Conservation (phyloP, 2,113 vertebrate genomes). For the Malurus elegans region DNA sequence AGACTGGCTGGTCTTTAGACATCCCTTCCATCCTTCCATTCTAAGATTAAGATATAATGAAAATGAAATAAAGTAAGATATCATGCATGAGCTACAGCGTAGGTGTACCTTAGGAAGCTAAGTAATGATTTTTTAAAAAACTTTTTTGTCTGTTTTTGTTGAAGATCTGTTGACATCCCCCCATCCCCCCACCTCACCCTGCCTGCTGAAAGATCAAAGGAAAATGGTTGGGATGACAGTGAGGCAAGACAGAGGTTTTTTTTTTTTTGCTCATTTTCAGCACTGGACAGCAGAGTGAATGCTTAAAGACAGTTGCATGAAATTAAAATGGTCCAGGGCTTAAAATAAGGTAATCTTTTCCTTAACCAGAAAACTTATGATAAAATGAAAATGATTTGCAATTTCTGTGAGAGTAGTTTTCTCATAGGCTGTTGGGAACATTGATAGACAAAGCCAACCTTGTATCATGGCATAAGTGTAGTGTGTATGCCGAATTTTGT, state of each 20-base stretch:
- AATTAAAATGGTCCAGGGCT: neutral
- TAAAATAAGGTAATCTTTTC: neutral
- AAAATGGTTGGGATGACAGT: neutral
- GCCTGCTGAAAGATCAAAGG: neutral
- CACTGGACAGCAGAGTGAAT: constrained; percentile 27
- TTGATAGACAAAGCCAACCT: neutral
- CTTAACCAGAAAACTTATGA: neutral
- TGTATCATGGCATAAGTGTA: neutral
- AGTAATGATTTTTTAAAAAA: rapidly evolving
- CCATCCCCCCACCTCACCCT: rapidly evolving
- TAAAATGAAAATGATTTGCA: neutral
- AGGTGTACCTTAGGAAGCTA: neutral
- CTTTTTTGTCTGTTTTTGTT: neutral
- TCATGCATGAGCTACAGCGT: neutral
- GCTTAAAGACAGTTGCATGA: neutral
- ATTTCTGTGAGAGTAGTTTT: neutral
- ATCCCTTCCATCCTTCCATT: neutral
- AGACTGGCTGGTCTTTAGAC: neutral
- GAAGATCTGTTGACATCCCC: neutral
- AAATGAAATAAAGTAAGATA: neutral
- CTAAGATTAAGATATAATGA: neutral
- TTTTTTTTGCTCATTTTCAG: constrained; percentile 10
- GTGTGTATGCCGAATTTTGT: neutral
- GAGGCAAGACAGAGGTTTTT: neutral
- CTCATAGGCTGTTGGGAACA: neutral